phyloP scores from a whole-genome alignment of 1,140 invertebrate species.

The Daktulosphaira vitifoliae region DNA sequence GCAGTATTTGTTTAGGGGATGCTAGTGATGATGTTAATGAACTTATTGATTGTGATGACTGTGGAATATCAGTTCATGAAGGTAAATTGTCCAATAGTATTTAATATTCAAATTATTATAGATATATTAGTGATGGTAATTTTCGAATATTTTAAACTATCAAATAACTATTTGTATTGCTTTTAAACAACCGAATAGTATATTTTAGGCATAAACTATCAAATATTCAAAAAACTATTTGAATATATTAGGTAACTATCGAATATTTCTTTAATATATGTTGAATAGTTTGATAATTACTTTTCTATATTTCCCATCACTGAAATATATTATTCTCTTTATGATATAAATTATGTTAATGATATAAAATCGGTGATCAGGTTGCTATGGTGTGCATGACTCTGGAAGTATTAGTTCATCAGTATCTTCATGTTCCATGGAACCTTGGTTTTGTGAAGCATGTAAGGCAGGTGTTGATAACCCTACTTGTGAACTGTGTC shows the following conservation, averaged over 20 bases:
- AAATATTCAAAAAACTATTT: not conserved
- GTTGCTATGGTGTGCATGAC: conserved; percentile 93
- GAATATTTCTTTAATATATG: too few species aligned
- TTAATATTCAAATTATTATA: conserved; percentile 5
- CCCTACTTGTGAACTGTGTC: conserved; percentile 81
- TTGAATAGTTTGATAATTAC: too few species aligned
- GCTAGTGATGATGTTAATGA: conserved; percentile 88
- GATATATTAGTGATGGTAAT: too few species aligned
- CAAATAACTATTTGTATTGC: too few species aligned
- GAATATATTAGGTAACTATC: not conserved
- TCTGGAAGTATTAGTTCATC: conserved; percentile 81
- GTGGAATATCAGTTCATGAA: conserved; percentile 92
- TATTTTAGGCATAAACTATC: too few species aligned
- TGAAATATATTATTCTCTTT: too few species aligned
- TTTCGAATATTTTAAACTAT: too few species aligned
- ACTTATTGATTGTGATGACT: conserved; percentile 93
- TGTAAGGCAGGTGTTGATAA: conserved; percentile 82
- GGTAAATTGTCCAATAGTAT: conserved; percentile 50
- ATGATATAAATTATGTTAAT: not conserved
- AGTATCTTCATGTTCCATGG: conserved; percentile 83
- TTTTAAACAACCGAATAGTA: too few species aligned
- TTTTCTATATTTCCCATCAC: too few species aligned
- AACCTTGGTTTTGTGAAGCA: conserved; percentile 98
- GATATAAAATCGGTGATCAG: conserved; percentile 42
- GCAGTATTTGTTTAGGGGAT: conserved; percentile 87